Evolutionary conservation across 2,113 vertebrate genomes (phyloP), one percentile per base, ranked within the genome.

Genomic region (Tauraco erythrolophus): DNA sequence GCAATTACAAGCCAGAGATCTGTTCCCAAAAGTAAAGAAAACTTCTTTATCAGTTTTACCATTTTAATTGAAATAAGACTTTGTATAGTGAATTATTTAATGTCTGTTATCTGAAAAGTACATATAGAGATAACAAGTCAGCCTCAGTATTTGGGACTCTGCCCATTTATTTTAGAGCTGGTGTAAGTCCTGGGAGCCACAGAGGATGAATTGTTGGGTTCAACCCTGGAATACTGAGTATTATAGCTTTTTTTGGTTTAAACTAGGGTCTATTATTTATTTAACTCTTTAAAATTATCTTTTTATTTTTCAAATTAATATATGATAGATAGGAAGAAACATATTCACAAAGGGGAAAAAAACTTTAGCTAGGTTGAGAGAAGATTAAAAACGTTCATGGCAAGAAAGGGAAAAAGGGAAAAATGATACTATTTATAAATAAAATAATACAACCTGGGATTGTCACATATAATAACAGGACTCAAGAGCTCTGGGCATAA

Each of bases 1-100:
- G 93, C 75, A 98, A 96, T 97, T 97, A 89, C 86, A 97, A 98
- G 83, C 89, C 91, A 85, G 92, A 97, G 94, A 88, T 95, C 94
- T 94, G 74, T 88, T 88, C 94, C 93, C 62, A 84, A 68, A 93
- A 95, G 94, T 96, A 95, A 97, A 95, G 84, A 93, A 91, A 96
- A 91, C 89, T 96, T 96, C 91, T 84, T 97, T 97, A 98, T 97
- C 96, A 76, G 80, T 96, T 95, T 87, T 96, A 82, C 89, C 66
- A 92, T 94, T 97, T 97, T 96, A 98, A 97, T 97, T 96, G 95
- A 96, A 98, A 94, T 85, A 96, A 94, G 89, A 92, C 79, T 97
- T 94, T 50, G 84, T 92, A 93, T 45, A 88, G 93, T 94, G 92
- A 97, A 95, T 95, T 97, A 95, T 95, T 97, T 97, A 96, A 97